Percentiles rank a stretch among this genome's conserved stretches.
Evolutionary conservation across 2,797 vertebrate species (phyloP).

Genomic region (Mastacembelus armatus): DNA sequence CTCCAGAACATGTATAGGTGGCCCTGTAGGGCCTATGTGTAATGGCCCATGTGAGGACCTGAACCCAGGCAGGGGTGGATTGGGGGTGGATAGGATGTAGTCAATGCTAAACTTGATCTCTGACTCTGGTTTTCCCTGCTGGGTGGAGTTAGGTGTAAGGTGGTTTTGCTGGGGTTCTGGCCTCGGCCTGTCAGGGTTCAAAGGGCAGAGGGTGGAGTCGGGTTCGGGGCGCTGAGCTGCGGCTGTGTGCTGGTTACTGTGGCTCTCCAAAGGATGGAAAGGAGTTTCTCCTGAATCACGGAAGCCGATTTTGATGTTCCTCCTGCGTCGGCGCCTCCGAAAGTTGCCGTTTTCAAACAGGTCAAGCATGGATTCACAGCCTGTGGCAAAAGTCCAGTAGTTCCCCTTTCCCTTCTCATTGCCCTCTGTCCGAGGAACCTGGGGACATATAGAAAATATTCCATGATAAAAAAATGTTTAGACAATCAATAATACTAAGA

Average conservation of each 20-base stretch:
- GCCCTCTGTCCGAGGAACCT: constrained; percentile 96
- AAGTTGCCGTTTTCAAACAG: constrained; percentile 98
- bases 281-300: constrained; percentile 81
- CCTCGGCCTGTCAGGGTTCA: constrained; percentile 70
- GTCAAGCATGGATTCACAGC: constrained; percentile 97
- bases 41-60: constrained; percentile 74
- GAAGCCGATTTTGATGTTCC: constrained; percentile 88
- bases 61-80: constrained; percentile 85
- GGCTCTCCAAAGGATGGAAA: constrained; percentile 77
- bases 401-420: constrained; percentile 97
- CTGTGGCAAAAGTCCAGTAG: constrained; percentile 96
- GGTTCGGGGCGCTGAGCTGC: constrained; percentile 72
- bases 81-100: constrained; percentile 95
- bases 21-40: constrained; percentile 73
- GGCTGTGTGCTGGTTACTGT: constrained; percentile 63
- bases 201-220: constrained; percentile 79
- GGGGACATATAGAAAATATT: not conserved
- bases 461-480: not conserved
- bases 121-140: constrained; percentile 85
- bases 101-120: constrained; percentile 99
- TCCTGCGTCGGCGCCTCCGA: constrained; percentile 88
- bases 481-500: not conserved
- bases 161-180: constrained; percentile 65
- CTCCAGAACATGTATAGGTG: constrained; percentile 83
- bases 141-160: constrained; percentile 53